These are phyloP conservation scores for Stenodera caucasica DNA, from an alignment of 2,888 invertebrate species.

Conservation along the genomic window DNA sequence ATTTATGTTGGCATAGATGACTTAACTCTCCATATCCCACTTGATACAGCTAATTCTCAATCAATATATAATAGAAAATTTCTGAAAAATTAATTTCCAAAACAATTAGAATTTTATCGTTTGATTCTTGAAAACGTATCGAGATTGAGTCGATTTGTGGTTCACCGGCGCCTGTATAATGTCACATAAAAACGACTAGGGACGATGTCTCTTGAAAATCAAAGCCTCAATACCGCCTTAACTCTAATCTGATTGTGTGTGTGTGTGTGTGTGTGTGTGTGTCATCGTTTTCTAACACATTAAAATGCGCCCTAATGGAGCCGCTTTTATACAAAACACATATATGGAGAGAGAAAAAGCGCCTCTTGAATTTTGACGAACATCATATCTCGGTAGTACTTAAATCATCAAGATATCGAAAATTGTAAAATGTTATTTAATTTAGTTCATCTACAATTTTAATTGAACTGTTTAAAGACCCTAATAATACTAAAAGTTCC, in stretches of 20 bases:
- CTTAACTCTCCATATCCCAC: constrained; percentile 29
- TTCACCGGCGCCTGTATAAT: constrained; percentile 42
- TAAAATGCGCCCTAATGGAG: constrained; percentile 7
- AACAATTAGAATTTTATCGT: not conserved
- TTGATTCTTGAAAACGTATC: not conserved
- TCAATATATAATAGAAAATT: too few relatives aligned
- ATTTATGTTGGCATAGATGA: constrained; percentile 24
- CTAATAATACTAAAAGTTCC: too few relatives aligned
- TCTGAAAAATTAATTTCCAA: not conserved
- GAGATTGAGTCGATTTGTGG: not conserved
- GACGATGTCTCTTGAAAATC: constrained; percentile 25
- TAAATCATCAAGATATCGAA: too few relatives aligned
- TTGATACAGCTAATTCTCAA: too few relatives aligned
- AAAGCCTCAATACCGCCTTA: constrained; percentile 28
- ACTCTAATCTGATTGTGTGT: too few relatives aligned
- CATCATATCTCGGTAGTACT: too few relatives aligned
- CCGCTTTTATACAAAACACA: not conserved
- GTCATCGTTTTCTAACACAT: not conserved
- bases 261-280: not conserved
- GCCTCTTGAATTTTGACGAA: not conserved
- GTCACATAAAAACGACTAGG: constrained; percentile 36
- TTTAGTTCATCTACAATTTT: too few relatives aligned
- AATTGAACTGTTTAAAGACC: too few relatives aligned
- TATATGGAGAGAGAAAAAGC: not conserved
- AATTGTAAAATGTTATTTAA: too few relatives aligned